These are phyloP conservation scores for Psix sp. DNA, from an alignment of 1,140 invertebrate genomes.

Conservation along the genomic window DNA sequence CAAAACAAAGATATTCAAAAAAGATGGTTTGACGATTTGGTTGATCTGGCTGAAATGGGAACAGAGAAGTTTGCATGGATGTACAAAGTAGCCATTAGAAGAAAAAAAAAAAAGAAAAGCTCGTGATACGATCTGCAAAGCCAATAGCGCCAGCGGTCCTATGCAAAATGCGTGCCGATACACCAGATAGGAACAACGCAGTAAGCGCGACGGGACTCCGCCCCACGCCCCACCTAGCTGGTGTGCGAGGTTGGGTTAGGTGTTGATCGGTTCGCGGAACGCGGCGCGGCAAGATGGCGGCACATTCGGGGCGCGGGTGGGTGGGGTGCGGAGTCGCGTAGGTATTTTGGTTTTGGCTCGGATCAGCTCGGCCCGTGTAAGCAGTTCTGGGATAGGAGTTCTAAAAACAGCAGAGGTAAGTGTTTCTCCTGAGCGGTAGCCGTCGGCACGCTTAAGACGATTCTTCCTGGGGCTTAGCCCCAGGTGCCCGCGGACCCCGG, in stretches of 20 bases:
- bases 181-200: slow-evolving; percentile 23
- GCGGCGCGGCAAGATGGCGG: slow-evolving; percentile 40
- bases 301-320: slow-evolving; percentile 15
- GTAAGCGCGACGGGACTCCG: slow-evolving; percentile 19
- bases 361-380: slow-evolving; percentile 72
- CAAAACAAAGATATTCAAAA: no score
- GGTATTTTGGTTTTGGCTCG: slow-evolving; percentile 78
- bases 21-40: no score
- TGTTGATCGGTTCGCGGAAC: slow-evolving; percentile 50
- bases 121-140: no score
- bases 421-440: slow-evolving; percentile 59
- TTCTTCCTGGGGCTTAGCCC: slow-evolving; percentile 20
- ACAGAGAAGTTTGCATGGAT: no score
- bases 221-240: slow-evolving; percentile 28
- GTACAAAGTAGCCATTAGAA: no score
- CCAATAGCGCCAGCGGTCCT: not conserved
- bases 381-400: slow-evolving; percentile 77
- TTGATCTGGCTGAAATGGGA: no score
- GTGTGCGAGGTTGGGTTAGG: slow-evolving; percentile 41
- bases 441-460: slow-evolving; percentile 23
- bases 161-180: not conserved
- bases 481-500: not conserved
- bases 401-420: slow-evolving; percentile 78
- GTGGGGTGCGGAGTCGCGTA: slow-evolving; percentile 43
- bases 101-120: no score